phyloP scores from a whole-genome alignment of 2,113 vertebrate species.

The Naja naja region DNA sequence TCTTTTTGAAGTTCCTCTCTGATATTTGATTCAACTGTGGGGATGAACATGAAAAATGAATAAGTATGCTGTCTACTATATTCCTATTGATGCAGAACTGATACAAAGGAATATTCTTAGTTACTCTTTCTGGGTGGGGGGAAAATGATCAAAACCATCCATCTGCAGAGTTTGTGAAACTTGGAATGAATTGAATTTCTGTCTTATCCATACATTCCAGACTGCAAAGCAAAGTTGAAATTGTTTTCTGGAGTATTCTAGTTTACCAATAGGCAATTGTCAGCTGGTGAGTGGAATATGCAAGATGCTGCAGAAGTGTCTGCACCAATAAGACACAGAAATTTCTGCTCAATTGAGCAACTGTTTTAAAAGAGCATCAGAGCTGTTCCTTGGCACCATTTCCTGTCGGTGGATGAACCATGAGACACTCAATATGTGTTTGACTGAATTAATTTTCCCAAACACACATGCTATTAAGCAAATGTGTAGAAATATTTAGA shows the following conservation, averaged over 20 bases:
- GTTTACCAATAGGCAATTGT: constrained; percentile 57
- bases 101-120: not conserved
- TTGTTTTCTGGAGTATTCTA: constrained; percentile 22
- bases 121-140: not conserved
- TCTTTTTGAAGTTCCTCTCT: not conserved
- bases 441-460: constrained; percentile 74
- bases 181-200: constrained; percentile 30
- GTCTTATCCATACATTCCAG: constrained; percentile 20
- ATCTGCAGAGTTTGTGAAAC: not conserved
- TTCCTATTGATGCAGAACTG: not conserved
- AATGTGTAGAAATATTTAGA: constrained; percentile 36
- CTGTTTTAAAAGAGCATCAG: constrained; percentile 69
- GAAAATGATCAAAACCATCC: not conserved
- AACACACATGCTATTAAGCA: constrained; percentile 64
- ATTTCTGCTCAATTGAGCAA: constrained; percentile 64
- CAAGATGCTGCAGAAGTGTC: constrained; percentile 39
- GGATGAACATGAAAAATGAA: constrained; percentile 14
- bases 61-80: not conserved
- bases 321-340: constrained; percentile 56
- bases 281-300: constrained; percentile 53
- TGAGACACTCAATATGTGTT: constrained; percentile 66
- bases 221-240: constrained; percentile 25
- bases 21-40: constrained; percentile 6
- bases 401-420: constrained; percentile 67
- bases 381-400: constrained; percentile 54